phyloP scores from a whole-genome alignment of 2,888 invertebrate species.

The Pammene aurita region DNA sequence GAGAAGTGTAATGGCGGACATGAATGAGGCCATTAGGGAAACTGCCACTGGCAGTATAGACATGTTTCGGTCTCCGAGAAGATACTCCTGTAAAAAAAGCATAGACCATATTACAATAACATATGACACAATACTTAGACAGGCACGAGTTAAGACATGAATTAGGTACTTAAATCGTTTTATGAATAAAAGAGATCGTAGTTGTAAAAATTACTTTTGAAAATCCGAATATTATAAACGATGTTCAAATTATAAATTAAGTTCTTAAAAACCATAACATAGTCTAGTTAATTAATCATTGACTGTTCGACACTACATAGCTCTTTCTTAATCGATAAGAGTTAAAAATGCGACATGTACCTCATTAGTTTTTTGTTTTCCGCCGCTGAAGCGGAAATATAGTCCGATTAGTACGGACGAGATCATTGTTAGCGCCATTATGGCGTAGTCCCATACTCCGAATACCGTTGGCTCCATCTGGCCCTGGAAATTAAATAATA shows the following conservation, averaged over 20 bases:
- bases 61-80: slow-evolving; percentile 92
- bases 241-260: too few species aligned
- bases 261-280: too few species aligned
- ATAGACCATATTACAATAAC: neutral
- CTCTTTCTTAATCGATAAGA: neutral
- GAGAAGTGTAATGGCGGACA: slow-evolving; percentile 95
- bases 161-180: too few species aligned
- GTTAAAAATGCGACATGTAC: slow-evolving; percentile 60
- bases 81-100: slow-evolving; percentile 86
- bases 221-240: too few species aligned
- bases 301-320: too few species aligned
- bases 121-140: too few species aligned
- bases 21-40: slow-evolving; percentile 96
- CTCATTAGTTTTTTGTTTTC: slow-evolving; percentile 91
- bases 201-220: too few species aligned
- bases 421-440: slow-evolving; percentile 87
- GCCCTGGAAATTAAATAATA: slow-evolving; percentile 40
- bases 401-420: slow-evolving; percentile 91
- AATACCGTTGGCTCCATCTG: slow-evolving; percentile 74
- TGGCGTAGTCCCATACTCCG: slow-evolving; percentile 88
- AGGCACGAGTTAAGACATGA: too few species aligned
- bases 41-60: slow-evolving; percentile 91
- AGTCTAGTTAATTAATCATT: too few species aligned
- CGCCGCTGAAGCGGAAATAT: slow-evolving; percentile 93
- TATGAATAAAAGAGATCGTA: too few species aligned